A percentile compares a stretch with the other conserved stretches of the same genome.
Evolutionary conservation across 2,797 vertebrate genomes (phyloP).

Genomic region (Remorina albescens): DNA sequence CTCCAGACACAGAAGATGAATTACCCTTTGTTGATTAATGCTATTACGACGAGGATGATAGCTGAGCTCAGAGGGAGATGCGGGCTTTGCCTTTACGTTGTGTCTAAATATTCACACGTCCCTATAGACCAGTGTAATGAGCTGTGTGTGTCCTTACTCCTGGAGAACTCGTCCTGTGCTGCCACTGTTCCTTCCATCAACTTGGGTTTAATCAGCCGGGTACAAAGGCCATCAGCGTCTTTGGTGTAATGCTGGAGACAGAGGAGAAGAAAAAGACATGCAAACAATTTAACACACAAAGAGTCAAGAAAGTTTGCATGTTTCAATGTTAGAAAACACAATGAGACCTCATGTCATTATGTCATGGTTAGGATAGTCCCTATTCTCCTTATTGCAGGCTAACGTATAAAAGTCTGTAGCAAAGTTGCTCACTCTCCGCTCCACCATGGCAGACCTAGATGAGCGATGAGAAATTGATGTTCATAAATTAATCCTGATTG

Average conservation of each 20-base stretch:
- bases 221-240: conserved; percentile 95
- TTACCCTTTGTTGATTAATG: conserved; percentile 58
- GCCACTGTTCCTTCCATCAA: conserved; percentile 98
- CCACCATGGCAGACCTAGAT: background rate
- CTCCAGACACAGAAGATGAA: conserved; percentile 63
- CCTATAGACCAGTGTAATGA: no score
- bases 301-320: background rate
- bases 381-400: background rate
- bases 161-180: conserved; percentile 95
- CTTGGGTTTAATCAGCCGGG: conserved; percentile 96
- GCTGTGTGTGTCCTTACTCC: no score
- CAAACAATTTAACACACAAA: background rate
- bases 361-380: background rate
- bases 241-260: conserved; percentile 94
- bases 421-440: background rate
- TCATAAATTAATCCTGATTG: conserved; percentile 13
- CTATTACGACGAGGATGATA: conserved; percentile 51
- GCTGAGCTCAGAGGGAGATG: conserved; percentile 8
- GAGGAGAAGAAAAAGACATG: conserved; percentile 9
- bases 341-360: background rate
- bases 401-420: background rate
- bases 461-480: conserved; percentile 5
- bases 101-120: conserved; percentile 30
- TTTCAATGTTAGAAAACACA: background rate
- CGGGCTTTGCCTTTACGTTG: conserved; percentile 27